Base-by-base conservation (phyloP, 2,888 invertebrate species). In the Cylloceria caligata region DNA sequence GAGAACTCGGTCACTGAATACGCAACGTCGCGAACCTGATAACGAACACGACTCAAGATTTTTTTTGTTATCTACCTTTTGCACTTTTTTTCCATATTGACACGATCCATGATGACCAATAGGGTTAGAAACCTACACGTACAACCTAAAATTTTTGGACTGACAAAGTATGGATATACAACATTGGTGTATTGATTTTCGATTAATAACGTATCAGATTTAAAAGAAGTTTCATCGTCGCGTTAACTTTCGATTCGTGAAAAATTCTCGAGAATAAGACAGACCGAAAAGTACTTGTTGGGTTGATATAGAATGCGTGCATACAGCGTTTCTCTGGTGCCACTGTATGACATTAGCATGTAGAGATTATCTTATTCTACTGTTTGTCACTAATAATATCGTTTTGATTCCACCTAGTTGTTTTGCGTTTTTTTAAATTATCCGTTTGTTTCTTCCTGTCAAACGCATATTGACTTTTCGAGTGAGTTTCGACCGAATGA, bases 31-130 rank as follows among this genome's bases (percentile, higher is more conserved):
- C 47, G 36, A 47, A 68, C 49, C 42, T 47, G 81, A 81, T 78
- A 78, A 78, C 42, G 73, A 78, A 69, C 64, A 47, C 57, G 69
- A 47, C 68, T 64, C 55, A 36, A 73, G 73, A 62, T 34, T 34
- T 27, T 24, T 36, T 52, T 13, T 11, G 19, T 9, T 36, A 27
- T 52, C 21, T 39, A 19, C 6, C 5, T 16, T 62, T 21, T 9
- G 16, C n/a, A 57, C 1, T n/a, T 57, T 67, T 60, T 19, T 2
- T 13, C 11, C 2, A 11, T 3, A 52, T 52, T 24, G n/a, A 30
- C 30, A n/a, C n/a, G 4, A 30, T 55, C 11, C 27, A 1, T 9
- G 55, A 13, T 11, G 24, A 21, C 1, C 2, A 11, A 21, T n/a
- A 27, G 24, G 24, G 13, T 47, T 21, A 11, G 30, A 34, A 19